A percentile compares a stretch with the other conserved stretches of the same genome.
phyloP scores from a whole-genome alignment of 1,140 invertebrate species.

The Amyelois transitella region DNA sequence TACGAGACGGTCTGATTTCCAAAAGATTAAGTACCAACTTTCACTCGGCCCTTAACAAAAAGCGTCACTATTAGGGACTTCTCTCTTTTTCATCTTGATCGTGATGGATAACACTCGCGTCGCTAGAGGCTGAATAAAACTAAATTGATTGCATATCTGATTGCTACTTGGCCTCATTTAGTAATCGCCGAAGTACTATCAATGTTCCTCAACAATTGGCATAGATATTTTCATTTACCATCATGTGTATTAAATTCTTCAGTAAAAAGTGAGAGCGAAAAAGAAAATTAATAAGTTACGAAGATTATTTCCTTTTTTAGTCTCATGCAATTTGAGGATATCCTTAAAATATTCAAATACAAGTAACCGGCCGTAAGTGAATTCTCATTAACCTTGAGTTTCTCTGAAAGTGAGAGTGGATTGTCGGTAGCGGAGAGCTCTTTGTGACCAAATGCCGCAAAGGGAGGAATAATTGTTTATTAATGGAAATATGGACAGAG shows the following conservation, averaged over 20 bases:
- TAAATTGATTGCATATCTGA: not conserved
- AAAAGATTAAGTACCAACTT: conserved; percentile 57
- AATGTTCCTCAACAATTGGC: not conserved
- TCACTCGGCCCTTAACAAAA: conserved; percentile 56
- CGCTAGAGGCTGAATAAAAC: not conserved
- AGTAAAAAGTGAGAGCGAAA: not conserved
- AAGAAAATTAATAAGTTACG: not conserved
- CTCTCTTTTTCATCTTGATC: conserved; percentile 28
- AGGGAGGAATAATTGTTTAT: conserved; percentile 28
- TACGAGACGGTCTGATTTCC: conserved; percentile 43
- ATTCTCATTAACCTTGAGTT: not conserved
- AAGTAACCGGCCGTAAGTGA: not conserved
- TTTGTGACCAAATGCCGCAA: conserved; percentile 4
- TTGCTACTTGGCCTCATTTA: not conserved
- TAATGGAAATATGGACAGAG: conserved; percentile 18
- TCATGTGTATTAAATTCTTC: too few species aligned
- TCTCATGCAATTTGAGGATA: not conserved
- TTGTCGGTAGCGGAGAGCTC: not conserved
- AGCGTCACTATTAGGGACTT: conserved; percentile 37
- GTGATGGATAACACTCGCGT: conserved; percentile 2
- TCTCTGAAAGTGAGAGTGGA: not conserved
- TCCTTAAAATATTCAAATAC: not conserved
- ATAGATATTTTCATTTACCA: not conserved
- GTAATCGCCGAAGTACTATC: not conserved
- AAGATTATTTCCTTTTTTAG: not conserved